Conservation (phyloP, 2,113 vertebrate species). For the Nannobrachium achirus region DNA sequence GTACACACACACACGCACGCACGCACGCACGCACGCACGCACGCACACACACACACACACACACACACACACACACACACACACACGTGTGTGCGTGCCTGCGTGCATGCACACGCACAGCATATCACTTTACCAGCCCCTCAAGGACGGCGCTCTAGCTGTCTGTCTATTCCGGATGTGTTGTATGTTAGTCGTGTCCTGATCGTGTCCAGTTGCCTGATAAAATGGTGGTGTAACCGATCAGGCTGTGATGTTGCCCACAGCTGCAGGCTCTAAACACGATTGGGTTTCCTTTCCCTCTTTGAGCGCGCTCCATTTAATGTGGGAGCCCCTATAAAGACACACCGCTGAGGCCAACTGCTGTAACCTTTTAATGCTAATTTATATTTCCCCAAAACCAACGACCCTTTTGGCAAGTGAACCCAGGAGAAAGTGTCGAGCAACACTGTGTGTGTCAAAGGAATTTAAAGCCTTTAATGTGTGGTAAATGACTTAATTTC, state of each 20-base stretch:
- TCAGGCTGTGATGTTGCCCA: slow-evolving; percentile 33
- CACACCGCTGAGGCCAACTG: no score
- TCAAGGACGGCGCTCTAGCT: slow-evolving; percentile 5
- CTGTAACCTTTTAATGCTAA: no score
- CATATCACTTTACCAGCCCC: slow-evolving; percentile 47
- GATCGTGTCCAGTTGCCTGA: slow-evolving; percentile 51
- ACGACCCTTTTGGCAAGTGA: no score
- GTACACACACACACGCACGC: slow-evolving; percentile 11
- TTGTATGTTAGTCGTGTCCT: slow-evolving; percentile 36
- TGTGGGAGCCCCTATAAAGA: not conserved
- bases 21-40: no score
- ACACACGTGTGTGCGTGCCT: no score
- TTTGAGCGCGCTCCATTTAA: slow-evolving; percentile 6
- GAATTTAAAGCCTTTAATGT: no score
- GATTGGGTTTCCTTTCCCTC: not conserved
- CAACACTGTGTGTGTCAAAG: no score
- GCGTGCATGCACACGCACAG: slow-evolving; percentile 2
- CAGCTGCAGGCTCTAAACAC: slow-evolving; percentile 16
- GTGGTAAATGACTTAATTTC: not conserved
- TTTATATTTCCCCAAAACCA: no score
- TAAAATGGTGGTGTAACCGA: slow-evolving; percentile 48
- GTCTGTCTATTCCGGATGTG: slow-evolving; percentile 36
- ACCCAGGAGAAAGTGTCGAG: no score
- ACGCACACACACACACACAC: no score
- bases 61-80: slow-evolving; percentile 6